Evolutionary conservation across 2,888 invertebrate species (phyloP).

Genomic region (Apotomis capreana): DNA sequence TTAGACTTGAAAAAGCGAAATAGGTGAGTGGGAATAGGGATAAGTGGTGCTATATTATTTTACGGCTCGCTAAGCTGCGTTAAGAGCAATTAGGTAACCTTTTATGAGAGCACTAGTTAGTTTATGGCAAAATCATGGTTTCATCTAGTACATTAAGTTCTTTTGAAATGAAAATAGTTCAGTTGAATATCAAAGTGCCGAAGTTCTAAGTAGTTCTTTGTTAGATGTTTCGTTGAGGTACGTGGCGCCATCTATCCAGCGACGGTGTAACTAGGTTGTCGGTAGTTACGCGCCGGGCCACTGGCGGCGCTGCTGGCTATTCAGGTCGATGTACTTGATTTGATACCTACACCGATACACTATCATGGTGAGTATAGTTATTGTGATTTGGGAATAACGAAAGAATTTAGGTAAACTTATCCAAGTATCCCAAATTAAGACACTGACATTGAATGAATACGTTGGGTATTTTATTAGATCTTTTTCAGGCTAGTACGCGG

Average conservation of each 20-base stretch:
- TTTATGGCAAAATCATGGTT: conserved; percentile 13
- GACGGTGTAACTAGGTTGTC: conserved; percentile 11
- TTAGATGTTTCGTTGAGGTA: conserved; percentile 4
- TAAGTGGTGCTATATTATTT: conserved; percentile 39
- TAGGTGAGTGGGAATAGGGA: conserved; percentile 36
- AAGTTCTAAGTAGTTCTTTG: conserved; percentile 45
- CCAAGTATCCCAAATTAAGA: neutral
- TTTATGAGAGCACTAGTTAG: conserved; percentile 18
- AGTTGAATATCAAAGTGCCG: conserved; percentile 41
- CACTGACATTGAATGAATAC: neutral
- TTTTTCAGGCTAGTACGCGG: neutral
- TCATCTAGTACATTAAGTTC: conserved; percentile 12
- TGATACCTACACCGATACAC: conserved; percentile 6
- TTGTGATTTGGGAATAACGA: conserved; percentile 20
- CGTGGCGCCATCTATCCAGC: conserved; percentile 31
- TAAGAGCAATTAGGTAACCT: conserved; percentile 34
- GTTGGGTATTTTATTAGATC: neutral
- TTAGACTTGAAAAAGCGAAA: conserved; percentile 36
- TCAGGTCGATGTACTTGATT: conserved; percentile 37
- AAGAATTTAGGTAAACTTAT: neutral
- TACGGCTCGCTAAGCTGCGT: conserved; percentile 24
- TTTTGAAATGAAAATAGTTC: conserved; percentile 16
- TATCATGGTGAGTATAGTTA: conserved; percentile 22
- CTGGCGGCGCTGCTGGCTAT: conserved; percentile 25
- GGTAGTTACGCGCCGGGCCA: conserved; percentile 21